Evolutionary conservation across 2,888 invertebrate species (phyloP).

Genomic region (Diaphora mendica): DNA sequence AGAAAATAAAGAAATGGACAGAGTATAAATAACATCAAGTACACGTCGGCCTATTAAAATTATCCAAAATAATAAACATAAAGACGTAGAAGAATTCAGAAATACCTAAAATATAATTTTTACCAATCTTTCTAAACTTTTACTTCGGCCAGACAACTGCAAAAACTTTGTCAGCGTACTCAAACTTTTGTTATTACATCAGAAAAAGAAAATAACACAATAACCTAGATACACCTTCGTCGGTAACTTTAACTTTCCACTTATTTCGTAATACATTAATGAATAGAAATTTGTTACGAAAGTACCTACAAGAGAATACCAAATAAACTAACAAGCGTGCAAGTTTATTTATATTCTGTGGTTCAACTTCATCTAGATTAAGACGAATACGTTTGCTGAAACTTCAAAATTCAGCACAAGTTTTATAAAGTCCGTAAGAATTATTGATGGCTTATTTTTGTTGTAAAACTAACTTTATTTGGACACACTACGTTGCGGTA

Average conservation of each 20-base stretch:
- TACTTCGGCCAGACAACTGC: background rate
- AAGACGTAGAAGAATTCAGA: background rate
- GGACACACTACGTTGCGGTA: no score
- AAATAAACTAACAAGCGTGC: background rate
- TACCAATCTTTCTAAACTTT: background rate
- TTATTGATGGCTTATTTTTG: no score
- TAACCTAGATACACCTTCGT: background rate
- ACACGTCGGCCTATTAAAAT: no score
- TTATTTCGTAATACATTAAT: background rate
- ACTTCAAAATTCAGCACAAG: background rate
- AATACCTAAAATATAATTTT: background rate
- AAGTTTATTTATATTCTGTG: background rate
- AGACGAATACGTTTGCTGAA: background rate
- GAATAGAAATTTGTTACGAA: background rate
- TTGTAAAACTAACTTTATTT: no score
- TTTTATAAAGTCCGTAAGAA: no score
- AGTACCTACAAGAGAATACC: background rate
- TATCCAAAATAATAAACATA: background rate
- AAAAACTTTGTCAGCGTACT: background rate
- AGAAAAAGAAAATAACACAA: constrained; percentile 1
- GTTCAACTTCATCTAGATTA: background rate
- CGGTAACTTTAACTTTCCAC: background rate
- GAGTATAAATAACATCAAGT: no score
- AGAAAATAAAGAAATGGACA: no score
- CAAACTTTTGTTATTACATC: background rate